Percentiles rank a stretch among this genome's conserved stretches.
Conservation (phyloP, 2,888 invertebrate species). For the Lithophane socia region DNA sequence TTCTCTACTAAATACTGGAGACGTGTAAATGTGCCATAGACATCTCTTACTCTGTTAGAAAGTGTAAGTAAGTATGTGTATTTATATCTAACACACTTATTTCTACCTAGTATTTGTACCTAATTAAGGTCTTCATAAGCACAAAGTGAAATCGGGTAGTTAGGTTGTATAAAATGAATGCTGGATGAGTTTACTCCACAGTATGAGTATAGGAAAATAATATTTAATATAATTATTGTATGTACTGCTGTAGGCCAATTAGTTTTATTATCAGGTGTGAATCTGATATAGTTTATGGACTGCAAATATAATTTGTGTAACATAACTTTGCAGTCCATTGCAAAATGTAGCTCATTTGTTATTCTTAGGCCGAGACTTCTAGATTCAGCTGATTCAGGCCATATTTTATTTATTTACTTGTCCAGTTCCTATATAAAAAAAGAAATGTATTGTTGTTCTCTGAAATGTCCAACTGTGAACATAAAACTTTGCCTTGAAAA, state of each 20-base stretch:
- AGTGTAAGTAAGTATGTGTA: conserved; percentile 30
- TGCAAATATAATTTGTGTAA: conserved; percentile 59
- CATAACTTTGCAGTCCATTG: conserved; percentile 44
- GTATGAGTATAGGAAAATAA: conserved; percentile 55
- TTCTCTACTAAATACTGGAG: conserved; percentile 34
- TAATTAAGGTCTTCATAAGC: conserved; percentile 39
- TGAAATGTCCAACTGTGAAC: not conserved
- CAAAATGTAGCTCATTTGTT: conserved; percentile 33
- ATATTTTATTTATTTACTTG: conserved; percentile 22
- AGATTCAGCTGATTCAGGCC: conserved; percentile 29
- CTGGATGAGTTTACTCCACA: conserved; percentile 59
- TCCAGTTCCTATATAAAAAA: not conserved
- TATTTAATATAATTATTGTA: conserved; percentile 25
- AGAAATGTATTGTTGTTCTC: not conserved
- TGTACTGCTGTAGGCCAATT: conserved; percentile 43
- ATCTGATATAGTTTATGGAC: conserved; percentile 33
- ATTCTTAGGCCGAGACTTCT: conserved; percentile 13
- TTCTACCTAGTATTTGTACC: conserved; percentile 51
- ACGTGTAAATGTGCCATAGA: conserved; percentile 24
- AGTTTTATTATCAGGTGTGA: conserved; percentile 13
- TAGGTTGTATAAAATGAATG: conserved; percentile 40
- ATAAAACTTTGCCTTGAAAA: conserved; percentile 1
- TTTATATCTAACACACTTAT: conserved; percentile 25
- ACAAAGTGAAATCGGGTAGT: conserved; percentile 57
- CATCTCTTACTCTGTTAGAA: conserved; percentile 34